A percentile compares a stretch with the other conserved stretches of the same genome.
phyloP scores from a whole-genome alignment of 2,888 invertebrate species.

The Lottia gigantea region DNA sequence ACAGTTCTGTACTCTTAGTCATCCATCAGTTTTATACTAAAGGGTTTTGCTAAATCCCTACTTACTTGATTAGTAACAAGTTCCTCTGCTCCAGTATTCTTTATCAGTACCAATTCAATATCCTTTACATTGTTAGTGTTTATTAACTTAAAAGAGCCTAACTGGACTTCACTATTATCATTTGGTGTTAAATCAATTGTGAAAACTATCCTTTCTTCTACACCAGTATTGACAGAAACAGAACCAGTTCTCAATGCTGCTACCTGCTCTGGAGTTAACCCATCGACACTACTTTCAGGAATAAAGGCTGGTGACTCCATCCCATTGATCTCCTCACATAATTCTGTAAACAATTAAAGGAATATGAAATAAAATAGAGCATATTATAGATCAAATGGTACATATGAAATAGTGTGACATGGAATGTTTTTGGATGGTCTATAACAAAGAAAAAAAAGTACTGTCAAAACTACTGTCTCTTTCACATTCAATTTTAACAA shows the following conservation, averaged over 20 bases:
- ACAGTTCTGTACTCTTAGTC: too few species aligned
- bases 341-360: background rate
- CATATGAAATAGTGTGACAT: too few species aligned
- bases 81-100: background rate
- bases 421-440: too few species aligned
- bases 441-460: too few species aligned
- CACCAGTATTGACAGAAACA: background rate
- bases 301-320: background rate
- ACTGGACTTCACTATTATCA: background rate
- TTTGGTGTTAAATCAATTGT: slow-evolving; percentile 4
- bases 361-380: background rate
- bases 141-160: background rate
- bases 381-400: too few species aligned
- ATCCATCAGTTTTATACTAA: too few species aligned
- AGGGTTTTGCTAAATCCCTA: background rate
- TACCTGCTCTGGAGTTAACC: background rate
- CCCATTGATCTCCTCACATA: background rate
- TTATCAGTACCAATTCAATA: background rate
- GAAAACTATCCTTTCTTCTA: background rate
- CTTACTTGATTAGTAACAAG: slow-evolving; percentile 4
- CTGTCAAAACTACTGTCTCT: too few species aligned
- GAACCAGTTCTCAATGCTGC: background rate
- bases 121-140: background rate
- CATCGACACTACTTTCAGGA: background rate
- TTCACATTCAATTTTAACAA: too few species aligned